Percentiles rank a stretch among this genome's conserved stretches.
Evolutionary conservation across 1,140 invertebrate species (phyloP).

Genomic region (Heliconius hermathena): DNA sequence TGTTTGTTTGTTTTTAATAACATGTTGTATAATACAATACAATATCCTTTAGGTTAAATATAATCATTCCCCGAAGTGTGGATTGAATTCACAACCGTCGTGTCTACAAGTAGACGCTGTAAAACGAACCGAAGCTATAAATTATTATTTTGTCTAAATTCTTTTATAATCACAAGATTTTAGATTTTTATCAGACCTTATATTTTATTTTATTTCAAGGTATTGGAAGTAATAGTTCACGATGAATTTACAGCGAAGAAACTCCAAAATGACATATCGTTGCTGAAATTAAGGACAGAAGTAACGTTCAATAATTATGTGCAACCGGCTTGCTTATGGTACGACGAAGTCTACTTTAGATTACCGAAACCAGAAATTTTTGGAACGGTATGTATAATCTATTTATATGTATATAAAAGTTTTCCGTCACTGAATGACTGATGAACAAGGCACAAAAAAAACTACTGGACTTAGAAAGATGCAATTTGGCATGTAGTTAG

Average conservation of each 20-base stretch:
- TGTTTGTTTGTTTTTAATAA: too few relatives aligned
- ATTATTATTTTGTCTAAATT: background rate
- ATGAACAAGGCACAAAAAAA: too few relatives aligned
- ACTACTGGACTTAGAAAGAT: too few relatives aligned
- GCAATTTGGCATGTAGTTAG: too few relatives aligned
- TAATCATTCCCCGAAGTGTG: too few relatives aligned
- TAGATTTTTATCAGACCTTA: background rate
- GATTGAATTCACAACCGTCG: too few relatives aligned
- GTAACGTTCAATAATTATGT: constrained; percentile 59
- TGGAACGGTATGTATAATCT: constrained; percentile 53
- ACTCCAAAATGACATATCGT: constrained; percentile 50
- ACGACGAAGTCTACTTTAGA: constrained; percentile 39
- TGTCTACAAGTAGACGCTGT: too few relatives aligned
- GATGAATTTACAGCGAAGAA: constrained; percentile 44
- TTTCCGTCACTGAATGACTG: background rate
- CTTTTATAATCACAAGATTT: too few relatives aligned
- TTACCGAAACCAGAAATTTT: constrained; percentile 36
- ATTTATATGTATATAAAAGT: background rate
- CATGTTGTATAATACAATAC: too few relatives aligned
- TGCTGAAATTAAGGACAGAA: constrained; percentile 62
- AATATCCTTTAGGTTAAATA: too few relatives aligned
- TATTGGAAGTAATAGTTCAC: constrained; percentile 59
- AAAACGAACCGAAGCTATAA: too few relatives aligned
- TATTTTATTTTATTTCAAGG: constrained; percentile 45
- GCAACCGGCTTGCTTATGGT: constrained; percentile 72